Conservation (phyloP, 2,888 invertebrate species). For the Lycocerus yunnanus region DNA sequence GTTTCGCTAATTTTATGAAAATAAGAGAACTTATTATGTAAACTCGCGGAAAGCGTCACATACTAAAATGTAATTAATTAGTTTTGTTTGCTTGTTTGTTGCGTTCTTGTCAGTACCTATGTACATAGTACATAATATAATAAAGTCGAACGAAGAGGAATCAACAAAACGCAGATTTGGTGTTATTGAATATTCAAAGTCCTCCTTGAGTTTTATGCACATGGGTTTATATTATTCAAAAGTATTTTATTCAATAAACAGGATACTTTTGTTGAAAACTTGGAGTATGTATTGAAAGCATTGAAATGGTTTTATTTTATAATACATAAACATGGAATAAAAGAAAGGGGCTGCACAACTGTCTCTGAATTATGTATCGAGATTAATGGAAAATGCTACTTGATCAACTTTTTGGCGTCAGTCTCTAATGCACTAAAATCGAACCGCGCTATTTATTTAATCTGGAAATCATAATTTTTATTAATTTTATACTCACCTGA, state of each 20-base stretch:
- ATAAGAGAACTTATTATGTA: neutral
- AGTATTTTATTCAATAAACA: neutral
- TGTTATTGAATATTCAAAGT: neutral
- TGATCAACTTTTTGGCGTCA: neutral
- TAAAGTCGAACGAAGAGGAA: neutral
- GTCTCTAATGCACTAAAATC: constrained; percentile 6
- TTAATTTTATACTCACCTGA: neutral
- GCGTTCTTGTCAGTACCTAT: neutral
- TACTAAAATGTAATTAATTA: neutral
- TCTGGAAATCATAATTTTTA: neutral
- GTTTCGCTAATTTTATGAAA: neutral
- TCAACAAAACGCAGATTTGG: neutral
- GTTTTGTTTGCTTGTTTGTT: neutral
- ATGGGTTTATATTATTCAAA: neutral
- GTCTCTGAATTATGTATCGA: constrained; percentile 13
- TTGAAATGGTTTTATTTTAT: neutral
- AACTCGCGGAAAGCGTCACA: neutral
- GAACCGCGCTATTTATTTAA: neutral
- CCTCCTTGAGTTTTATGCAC: neutral
- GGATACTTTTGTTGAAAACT: neutral
- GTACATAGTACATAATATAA: neutral
- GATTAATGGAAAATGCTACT: constrained; percentile 8
- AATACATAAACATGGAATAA: neutral
- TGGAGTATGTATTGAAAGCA: neutral
- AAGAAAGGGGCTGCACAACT: neutral